A percentile compares a stretch with the other conserved stretches of the same genome.
Conservation (phyloP, 2,888 invertebrate genomes). For the Apodemia duryi region DNA sequence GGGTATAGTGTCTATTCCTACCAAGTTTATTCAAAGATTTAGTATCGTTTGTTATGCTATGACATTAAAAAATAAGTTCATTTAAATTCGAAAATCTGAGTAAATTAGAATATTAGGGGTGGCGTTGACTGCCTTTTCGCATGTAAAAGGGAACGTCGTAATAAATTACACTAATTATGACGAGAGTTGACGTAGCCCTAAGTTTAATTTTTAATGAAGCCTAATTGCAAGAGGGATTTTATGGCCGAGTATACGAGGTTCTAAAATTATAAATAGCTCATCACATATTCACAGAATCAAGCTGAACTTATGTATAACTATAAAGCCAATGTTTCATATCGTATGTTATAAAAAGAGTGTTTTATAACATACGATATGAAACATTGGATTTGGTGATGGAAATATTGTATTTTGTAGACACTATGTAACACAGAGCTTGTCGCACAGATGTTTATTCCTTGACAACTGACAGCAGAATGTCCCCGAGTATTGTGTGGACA, state of each 20-base stretch:
- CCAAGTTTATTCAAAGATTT: too few species aligned
- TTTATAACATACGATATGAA: too few species aligned
- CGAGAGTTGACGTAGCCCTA: not conserved
- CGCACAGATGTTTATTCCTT: too few species aligned
- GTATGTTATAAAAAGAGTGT: too few species aligned
- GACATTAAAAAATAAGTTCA: not conserved
- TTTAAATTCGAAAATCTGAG: not conserved
- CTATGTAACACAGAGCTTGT: too few species aligned
- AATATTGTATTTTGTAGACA: too few species aligned
- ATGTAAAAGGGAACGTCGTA: not conserved
- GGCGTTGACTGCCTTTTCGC: constrained; percentile 1
- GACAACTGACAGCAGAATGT: too few species aligned
- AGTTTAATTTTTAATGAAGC: not conserved
- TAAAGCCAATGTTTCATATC: too few species aligned
- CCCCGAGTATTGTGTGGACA: too few species aligned
- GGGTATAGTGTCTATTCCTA: too few species aligned
- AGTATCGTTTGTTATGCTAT: too few species aligned
- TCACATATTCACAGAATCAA: not conserved
- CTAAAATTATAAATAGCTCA: not conserved
- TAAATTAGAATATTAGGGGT: not conserved
- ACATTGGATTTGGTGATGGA: too few species aligned
- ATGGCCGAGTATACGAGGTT: not conserved
- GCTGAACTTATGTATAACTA: not conserved
- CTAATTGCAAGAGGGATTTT: not conserved
- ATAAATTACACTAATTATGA: constrained; percentile 1